Evolutionary conservation across 2,888 invertebrate genomes (phyloP), one percentile per base, ranked within the genome.

Genomic region (Apotomis capreana): DNA sequence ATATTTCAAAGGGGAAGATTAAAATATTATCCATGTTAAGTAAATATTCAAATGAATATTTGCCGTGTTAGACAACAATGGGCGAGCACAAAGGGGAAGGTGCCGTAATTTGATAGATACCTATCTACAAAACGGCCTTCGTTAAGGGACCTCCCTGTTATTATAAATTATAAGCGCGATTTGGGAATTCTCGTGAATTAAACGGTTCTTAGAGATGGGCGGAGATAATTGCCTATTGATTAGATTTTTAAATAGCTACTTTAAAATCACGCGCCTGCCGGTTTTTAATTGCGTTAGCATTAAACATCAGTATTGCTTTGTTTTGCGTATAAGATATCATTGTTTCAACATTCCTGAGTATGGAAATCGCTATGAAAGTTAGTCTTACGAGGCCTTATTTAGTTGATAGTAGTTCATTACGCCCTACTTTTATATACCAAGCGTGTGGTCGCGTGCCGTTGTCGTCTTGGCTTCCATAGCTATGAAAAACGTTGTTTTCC

Each of bases 1-100:
- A 90, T 93, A 92, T 92, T 92, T 92, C 92, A 92, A 90, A 93
- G 92, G 93, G 94, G 93, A 92, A 93, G 94, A 94, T 94, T 94
- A 94, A 94, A 94, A 94, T 94, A 94, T 94, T 94, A 94, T 93
- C 92, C 93, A 92, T 93, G 94, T 93, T 94, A 93, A 93, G 93
- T 94, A 94, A 94, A 94, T 94, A 94, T 93, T 93, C 93, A 92
- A 93, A 92, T 93, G 93, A 93, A 94, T 93, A 94, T 94, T 93
- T 94, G 92, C 93, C 91, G 90, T 92, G 93, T 93, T 92, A 92
- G 90, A 92, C 92, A 92, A 93, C 93, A 92, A 92, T 91, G 86
- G 83, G 87, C 82, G 85, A 83, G 80, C 79, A 79, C 80, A 80
- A 85, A 88, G 91, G 90, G 90, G 87, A 87, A 85, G 88, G 88